A percentile compares a stretch with the other conserved stretches of the same genome.
These are phyloP conservation scores for Catostylus mosaicus DNA, from an alignment of 30 jellyfish, hydroid and myxozoan genomes.

Conservation along the genomic window DNA sequence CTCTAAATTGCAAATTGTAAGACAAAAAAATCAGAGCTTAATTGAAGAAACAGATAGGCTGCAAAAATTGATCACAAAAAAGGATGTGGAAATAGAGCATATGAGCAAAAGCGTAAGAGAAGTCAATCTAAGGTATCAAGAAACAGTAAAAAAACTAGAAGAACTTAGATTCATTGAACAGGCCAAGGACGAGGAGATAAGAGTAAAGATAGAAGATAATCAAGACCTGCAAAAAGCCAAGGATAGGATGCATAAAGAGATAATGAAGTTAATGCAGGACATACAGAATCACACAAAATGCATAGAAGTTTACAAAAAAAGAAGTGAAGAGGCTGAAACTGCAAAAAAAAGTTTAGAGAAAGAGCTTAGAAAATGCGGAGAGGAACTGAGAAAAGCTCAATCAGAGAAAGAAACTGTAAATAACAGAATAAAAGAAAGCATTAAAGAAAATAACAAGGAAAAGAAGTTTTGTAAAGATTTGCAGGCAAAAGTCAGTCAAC, in stretches of 20 bases:
- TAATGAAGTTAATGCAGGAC: neutral
- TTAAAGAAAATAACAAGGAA: neutral
- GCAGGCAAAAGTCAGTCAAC: neutral
- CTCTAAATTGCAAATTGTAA: neutral
- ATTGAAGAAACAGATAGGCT: neutral
- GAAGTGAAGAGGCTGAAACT: neutral
- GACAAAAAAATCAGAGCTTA: neutral
- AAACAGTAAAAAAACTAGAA: neutral
- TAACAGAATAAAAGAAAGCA: neutral
- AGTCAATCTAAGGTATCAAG: neutral
- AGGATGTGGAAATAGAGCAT: neutral
- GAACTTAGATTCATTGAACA: neutral
- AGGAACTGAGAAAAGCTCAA: neutral
- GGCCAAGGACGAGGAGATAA: neutral
- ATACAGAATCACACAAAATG: neutral
- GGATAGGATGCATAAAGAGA: neutral
- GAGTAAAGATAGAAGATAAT: neutral
- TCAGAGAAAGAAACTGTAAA: neutral
- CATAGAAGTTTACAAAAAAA: neutral
- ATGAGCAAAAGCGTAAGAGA: neutral
- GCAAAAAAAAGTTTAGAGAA: neutral
- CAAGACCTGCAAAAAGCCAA: neutral
- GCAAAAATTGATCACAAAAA: neutral
- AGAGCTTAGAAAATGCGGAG: neutral
- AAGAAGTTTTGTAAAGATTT: neutral